phyloP scores from a whole-genome alignment of 2,113 vertebrate genomes.

The Alligator mississippiensis region DNA sequence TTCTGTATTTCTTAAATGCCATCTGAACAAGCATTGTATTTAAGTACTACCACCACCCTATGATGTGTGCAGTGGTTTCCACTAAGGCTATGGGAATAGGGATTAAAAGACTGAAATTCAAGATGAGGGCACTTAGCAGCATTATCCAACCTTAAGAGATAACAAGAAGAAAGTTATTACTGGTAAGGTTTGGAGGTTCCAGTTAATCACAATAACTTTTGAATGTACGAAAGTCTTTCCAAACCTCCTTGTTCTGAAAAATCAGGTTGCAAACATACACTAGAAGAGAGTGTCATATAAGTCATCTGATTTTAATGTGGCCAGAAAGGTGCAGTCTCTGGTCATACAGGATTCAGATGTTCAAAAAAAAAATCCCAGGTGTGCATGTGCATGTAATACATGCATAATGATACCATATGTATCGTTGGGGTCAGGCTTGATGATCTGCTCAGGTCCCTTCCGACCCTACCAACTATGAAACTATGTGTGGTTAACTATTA shows the following conservation, averaged over 20 bases:
- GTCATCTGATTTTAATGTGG: background rate
- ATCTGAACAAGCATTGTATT: background rate
- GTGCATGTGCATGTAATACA: rapidly evolving
- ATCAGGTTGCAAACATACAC: constrained; percentile 31
- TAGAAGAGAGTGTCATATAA: background rate
- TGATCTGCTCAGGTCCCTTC: too few species aligned
- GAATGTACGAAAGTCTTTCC: background rate
- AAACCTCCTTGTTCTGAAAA: background rate
- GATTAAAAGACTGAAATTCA: background rate
- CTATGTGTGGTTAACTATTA: background rate
- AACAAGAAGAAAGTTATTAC: background rate
- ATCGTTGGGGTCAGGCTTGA: too few species aligned
- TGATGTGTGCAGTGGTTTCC: background rate
- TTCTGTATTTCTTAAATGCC: constrained; percentile 16
- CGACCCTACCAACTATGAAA: too few species aligned
- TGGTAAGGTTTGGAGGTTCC: background rate
- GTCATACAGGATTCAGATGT: background rate
- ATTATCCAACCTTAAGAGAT: background rate
- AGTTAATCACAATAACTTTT: background rate
- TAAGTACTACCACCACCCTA: background rate
- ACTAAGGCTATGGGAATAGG: background rate
- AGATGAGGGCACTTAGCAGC: background rate
- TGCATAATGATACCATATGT: background rate
- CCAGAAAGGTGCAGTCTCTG: background rate
- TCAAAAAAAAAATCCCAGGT: background rate